These are phyloP conservation scores for Drosophila albomicans DNA, from an alignment of 1,140 invertebrate genomes.

Conservation along the genomic window DNA sequence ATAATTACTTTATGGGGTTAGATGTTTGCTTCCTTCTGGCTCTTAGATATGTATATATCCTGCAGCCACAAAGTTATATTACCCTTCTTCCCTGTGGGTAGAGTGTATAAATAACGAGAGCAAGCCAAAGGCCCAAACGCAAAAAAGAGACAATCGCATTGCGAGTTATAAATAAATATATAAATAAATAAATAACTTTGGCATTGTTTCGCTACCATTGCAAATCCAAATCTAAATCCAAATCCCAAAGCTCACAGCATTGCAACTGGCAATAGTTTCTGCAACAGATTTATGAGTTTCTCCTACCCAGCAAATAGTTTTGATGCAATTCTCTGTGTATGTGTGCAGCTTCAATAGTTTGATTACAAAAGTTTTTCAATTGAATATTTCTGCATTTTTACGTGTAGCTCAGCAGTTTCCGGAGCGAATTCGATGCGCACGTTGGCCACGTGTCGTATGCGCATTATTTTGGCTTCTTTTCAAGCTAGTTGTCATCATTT, in stretches of 20 bases:
- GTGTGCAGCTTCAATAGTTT: constrained; percentile 72
- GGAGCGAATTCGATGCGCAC: neutral
- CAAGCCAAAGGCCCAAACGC: neutral
- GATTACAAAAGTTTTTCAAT: constrained; percentile 81
- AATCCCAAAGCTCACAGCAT: constrained; percentile 25
- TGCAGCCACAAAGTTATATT: no score
- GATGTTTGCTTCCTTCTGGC: no score
- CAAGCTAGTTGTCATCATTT: constrained; percentile 19
- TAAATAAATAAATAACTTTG: constrained; percentile 78
- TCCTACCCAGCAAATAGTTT: constrained; percentile 61
- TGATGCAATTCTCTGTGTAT: constrained; percentile 27
- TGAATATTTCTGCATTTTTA: constrained; percentile 64
- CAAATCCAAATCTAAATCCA: constrained; percentile 38
- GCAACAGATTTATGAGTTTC: constrained; percentile 69
- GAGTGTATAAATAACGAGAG: no score
- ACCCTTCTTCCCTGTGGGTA: no score
- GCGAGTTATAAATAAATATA: constrained; percentile 39
- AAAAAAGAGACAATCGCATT: constrained; percentile 21
- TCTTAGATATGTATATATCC: no score
- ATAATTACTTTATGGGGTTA: no score
- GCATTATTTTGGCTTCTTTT: constrained; percentile 13
- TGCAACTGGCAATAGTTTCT: constrained; percentile 60
- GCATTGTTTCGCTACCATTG: constrained; percentile 56
- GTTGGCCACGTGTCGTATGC: constrained; percentile 37
- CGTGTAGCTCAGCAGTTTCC: constrained; percentile 49